phyloP scores from a whole-genome alignment of 2,888 invertebrate species.

The Poecilus cupreus region DNA sequence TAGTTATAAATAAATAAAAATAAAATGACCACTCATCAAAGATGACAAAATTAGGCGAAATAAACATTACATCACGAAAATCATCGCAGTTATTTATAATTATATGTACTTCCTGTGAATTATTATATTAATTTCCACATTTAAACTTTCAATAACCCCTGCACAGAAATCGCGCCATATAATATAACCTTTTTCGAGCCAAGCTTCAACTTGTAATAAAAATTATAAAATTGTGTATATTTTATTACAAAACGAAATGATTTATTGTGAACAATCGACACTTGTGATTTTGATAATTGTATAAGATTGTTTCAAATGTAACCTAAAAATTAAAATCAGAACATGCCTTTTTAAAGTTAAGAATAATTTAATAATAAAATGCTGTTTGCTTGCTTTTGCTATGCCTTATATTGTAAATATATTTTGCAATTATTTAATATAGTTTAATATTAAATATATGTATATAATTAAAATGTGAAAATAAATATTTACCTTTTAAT shows the following conservation, averaged over 20 bases:
- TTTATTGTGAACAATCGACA: slow-evolving; percentile 34
- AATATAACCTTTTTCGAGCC: slow-evolving; percentile 44
- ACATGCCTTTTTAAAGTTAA: slow-evolving; percentile 52
- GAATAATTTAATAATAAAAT: slow-evolving; percentile 46
- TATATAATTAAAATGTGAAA: slow-evolving; percentile 31
- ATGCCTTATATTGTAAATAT: slow-evolving; percentile 59
- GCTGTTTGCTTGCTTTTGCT: slow-evolving; percentile 57
- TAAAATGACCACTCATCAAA: slow-evolving; percentile 24
- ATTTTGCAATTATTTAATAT: slow-evolving; percentile 49
- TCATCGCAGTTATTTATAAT: not conserved
- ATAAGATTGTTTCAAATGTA: not conserved
- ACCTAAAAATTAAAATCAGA: slow-evolving; percentile 25
- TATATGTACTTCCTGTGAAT: not conserved
- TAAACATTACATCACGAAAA: not conserved
- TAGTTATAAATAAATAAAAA: not conserved
- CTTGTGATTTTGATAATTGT: slow-evolving; percentile 22
- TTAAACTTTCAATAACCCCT: not conserved
- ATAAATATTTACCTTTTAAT: slow-evolving; percentile 56
- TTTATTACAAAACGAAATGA: slow-evolving; percentile 32
- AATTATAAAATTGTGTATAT: slow-evolving; percentile 41
- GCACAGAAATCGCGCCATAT: slow-evolving; percentile 38
- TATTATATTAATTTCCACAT: not conserved
- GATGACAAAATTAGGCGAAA: slow-evolving; percentile 5
- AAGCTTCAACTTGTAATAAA: slow-evolving; percentile 45
- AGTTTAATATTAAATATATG: slow-evolving; percentile 41